A percentile compares a stretch with the other conserved stretches of the same genome.
These are phyloP conservation scores for Nansenia antarctica DNA, from an alignment of 2,113 vertebrate genomes.

Conservation along the genomic window DNA sequence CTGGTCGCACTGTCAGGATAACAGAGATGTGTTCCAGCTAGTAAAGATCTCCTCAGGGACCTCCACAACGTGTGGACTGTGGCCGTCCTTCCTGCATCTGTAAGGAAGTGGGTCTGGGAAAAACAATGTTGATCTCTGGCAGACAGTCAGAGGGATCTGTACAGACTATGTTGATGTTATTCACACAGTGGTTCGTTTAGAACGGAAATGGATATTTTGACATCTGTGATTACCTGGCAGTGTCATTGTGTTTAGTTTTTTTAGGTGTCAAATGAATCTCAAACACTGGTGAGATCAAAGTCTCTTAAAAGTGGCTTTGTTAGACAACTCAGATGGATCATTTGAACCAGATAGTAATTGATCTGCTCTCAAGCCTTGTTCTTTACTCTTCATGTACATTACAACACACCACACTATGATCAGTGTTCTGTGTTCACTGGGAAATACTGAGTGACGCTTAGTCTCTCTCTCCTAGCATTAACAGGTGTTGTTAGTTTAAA, in stretches of 20 bases:
- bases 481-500: too few relatives aligned
- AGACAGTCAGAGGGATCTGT: background rate
- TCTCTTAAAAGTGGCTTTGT: too few relatives aligned
- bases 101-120: background rate
- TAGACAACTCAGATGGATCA: too few relatives aligned
- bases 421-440: too few relatives aligned
- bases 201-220: background rate
- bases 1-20: background rate
- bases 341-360: too few relatives aligned
- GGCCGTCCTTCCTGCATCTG: constrained; percentile 6
- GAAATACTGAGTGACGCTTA: too few relatives aligned
- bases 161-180: constrained; percentile 1
- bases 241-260: background rate
- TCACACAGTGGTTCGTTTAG: background rate
- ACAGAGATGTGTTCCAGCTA: constrained; percentile 4
- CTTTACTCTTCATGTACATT: too few relatives aligned
- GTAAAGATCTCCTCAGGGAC: background rate
- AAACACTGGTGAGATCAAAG: too few relatives aligned
- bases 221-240: background rate
- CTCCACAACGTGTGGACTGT: background rate
- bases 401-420: too few relatives aligned
- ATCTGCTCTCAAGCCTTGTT: too few relatives aligned
- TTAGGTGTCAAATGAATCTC: too few relatives aligned
- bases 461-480: too few relatives aligned
- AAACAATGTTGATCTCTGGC: background rate